Conservation (phyloP, 2,888 invertebrate species). For the Tromatobia lineatoria region DNA sequence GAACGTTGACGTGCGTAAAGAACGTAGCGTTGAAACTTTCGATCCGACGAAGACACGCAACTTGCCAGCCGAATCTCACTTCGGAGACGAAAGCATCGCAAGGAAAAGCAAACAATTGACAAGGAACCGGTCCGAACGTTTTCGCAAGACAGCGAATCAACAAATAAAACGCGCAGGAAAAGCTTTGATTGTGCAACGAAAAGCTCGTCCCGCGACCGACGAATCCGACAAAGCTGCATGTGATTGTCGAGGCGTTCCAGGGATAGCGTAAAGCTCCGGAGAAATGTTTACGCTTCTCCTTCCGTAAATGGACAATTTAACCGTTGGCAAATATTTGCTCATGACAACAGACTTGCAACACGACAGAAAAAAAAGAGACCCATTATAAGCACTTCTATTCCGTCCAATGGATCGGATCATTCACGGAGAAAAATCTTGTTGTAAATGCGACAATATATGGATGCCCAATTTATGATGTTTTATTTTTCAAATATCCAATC, state of each 20-base stretch:
- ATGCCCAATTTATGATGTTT: too few species aligned
- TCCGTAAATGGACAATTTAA: conserved; percentile 24
- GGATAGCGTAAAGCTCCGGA: conserved; percentile 46
- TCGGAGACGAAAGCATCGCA: conserved; percentile 30
- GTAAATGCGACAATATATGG: background rate
- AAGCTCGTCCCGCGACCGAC: conserved; percentile 63
- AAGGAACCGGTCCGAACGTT: background rate
- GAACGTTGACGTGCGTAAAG: conserved; percentile 14
- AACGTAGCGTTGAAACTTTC: conserved; percentile 28
- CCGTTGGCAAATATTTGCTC: conserved; percentile 59
- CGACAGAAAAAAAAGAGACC: conserved; percentile 4
- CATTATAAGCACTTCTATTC: conserved; percentile 56
- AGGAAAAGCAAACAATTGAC: conserved; percentile 31
- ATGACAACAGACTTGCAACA: conserved; percentile 13
- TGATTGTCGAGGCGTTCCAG: conserved; percentile 31
- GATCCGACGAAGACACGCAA: conserved; percentile 50
- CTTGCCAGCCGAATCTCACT: conserved; percentile 38
- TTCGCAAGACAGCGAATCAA: background rate
- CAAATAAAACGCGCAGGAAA: conserved; percentile 18
- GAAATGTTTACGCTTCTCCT: conserved; percentile 51
- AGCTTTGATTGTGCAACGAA: conserved; percentile 55
- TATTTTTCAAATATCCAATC: too few species aligned
- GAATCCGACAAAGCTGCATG: conserved; percentile 50
- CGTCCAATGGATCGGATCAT: conserved; percentile 66
- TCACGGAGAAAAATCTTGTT: conserved; percentile 23